Evolutionary conservation across 2,113 vertebrate genomes (phyloP).

Genomic region (Penelope pileata): DNA sequence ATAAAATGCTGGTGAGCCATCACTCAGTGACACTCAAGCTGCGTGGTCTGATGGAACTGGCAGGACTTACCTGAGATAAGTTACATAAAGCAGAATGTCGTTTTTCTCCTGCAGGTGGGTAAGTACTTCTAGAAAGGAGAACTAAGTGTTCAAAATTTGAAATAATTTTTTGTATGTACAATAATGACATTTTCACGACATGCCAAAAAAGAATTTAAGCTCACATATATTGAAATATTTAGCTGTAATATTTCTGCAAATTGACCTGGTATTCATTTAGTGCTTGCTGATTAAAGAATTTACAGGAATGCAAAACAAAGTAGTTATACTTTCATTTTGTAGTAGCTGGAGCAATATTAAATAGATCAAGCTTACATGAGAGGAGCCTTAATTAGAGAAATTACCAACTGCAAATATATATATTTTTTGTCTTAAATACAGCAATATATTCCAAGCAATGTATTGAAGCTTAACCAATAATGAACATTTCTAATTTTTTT

Average conservation of each 20-base stretch:
- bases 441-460: background rate
- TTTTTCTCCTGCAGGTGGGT: background rate
- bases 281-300: background rate
- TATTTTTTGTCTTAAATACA: background rate
- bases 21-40: background rate
- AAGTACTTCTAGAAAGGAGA: background rate
- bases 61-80: background rate
- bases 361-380: background rate
- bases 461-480: background rate
- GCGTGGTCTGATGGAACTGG: background rate
- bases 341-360: background rate
- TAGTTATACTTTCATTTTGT: background rate
- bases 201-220: background rate
- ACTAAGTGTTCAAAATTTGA: background rate
- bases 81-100: background rate
- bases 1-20: background rate
- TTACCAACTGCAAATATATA: background rate
- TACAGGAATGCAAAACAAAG: background rate
- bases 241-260: background rate
- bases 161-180: background rate
- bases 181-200: background rate
- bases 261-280: background rate
- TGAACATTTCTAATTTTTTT: background rate
- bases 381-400: background rate
- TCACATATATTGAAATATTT: background rate